A percentile compares a stretch with the other conserved stretches of the same genome.
Evolutionary conservation across 37 sponge, comb jelly and placozoan species (phyloP).

Genomic region (Theonella swinhoei): DNA sequence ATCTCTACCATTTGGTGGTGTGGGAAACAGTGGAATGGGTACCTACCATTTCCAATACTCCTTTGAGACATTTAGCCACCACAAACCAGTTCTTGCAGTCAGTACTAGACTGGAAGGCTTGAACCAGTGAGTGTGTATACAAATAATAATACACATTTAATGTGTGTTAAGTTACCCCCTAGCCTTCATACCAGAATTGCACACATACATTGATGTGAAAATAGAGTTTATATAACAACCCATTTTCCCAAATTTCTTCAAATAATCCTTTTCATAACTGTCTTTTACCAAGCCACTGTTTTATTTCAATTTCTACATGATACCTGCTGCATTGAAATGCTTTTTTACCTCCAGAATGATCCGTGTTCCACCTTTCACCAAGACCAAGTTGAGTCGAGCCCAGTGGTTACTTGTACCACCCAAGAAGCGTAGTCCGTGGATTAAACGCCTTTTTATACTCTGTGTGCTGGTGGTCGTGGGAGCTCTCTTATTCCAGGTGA

Average conservation of each 20-base stretch:
- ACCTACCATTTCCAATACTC: conserved; percentile 90
- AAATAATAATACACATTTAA: too few relatives aligned
- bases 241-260: too few relatives aligned
- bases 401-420: conserved; percentile 20
- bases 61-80: conserved; percentile 95
- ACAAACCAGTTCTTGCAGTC: conserved; percentile 61
- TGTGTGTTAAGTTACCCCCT: too few relatives aligned
- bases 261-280: too few relatives aligned
- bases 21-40: conserved; percentile 96
- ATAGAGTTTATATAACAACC: too few relatives aligned
- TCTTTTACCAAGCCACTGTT: too few relatives aligned
- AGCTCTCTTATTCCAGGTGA: conserved; percentile 31
- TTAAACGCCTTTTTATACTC: conserved; percentile 19
- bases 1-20: conserved; percentile 97
- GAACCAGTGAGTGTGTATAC: conserved; percentile 71
- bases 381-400: conserved; percentile 29
- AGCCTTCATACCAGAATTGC: too few relatives aligned
- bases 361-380: conserved; percentile 71
- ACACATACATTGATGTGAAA: too few relatives aligned
- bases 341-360: conserved; percentile 1
- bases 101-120: conserved; percentile 68
- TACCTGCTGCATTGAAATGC: too few relatives aligned
- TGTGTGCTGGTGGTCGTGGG: conserved; percentile 22
- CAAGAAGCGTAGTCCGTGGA: neutral
- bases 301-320: too few relatives aligned